Base-by-base conservation (phyloP, 2,797 vertebrate genomes). In the Coracias cyanogaster region DNA sequence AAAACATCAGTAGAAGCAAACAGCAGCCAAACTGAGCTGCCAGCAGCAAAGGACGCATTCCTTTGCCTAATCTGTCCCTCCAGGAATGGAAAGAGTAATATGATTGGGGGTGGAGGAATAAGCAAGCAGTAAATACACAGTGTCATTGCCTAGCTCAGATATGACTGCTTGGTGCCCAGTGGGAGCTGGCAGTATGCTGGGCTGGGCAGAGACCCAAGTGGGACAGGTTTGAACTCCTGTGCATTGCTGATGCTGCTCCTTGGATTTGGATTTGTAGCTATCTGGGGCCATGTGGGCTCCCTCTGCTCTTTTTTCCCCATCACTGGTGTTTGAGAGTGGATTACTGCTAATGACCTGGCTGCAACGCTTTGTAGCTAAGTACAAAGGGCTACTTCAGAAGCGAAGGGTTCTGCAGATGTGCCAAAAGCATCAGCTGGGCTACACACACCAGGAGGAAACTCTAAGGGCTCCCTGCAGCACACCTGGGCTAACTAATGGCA, bases 1-100 rank as follows among this genome's bases (percentile, higher is more conserved):
- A 96, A 97, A 96, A 72, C 73, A 94, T 83, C 93, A 93, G 84
- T 35, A 94, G 89, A 93, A 83, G 84, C 71, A 96, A 96, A 87
- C 57, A 82, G 82, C 69, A 82, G 69, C 85, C 95, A 96, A 96
- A 91, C 49, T 2, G 8, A 89, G 87, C 82, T 96, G 84, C 96
- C 91, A 95, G 82, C 62, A 90, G 87, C 69, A 79, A 81, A 94
- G 94, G 92, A 93, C 82, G 86, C 73, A 93, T 93, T 90, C 80
- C 58, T 93, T 83, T 78, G 89, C 95, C 84, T 95, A 95, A 96
- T 96, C 82, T 96, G 85, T 90, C 87, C 82, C 87, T 93, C 81
- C 85, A 91, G 89, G 82, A 96, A 90, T 39, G 39, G 65, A 80
- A 87, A 82, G 46, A 91, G 58, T 83, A 94, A 72, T 89, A 82